phyloP scores from a whole-genome alignment of 92 coral and sea anemone species.

The Epizoanthus scotinus region DNA sequence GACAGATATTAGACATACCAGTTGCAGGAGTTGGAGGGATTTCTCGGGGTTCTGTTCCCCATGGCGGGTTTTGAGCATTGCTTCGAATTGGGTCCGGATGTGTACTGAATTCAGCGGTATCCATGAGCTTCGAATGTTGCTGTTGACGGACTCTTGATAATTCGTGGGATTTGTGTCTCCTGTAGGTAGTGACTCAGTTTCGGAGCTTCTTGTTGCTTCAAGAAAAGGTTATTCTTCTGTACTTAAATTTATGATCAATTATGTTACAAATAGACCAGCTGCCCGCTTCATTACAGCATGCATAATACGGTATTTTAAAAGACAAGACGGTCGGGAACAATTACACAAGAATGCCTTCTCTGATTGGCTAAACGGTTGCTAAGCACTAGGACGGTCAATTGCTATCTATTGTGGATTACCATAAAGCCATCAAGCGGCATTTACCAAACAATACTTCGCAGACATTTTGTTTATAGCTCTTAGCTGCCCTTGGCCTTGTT shows the following conservation, averaged over 20 bases:
- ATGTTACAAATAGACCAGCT: background rate
- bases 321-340: background rate
- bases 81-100: constrained; percentile 64
- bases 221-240: background rate
- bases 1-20: constrained; percentile 25
- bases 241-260: background rate
- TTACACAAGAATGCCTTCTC: constrained; percentile 15
- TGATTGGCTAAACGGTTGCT: constrained; percentile 36
- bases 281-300: background rate
- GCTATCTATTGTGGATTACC: background rate
- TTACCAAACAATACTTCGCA: background rate
- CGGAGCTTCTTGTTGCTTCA: background rate
- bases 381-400: constrained; percentile 21
- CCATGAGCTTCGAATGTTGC: background rate
- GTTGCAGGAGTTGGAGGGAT: constrained; percentile 66
- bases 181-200: too few relatives aligned
- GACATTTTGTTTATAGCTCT: background rate
- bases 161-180: too few relatives aligned
- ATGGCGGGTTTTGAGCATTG: constrained; percentile 84
- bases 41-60: constrained; percentile 87
- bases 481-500: too few relatives aligned
- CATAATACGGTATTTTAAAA: background rate
- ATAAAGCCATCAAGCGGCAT: background rate
- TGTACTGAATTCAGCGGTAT: background rate
- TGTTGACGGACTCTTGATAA: too few relatives aligned